Conservation (phyloP, 2,113 vertebrate genomes). For the Scytalopus superciliaris region DNA sequence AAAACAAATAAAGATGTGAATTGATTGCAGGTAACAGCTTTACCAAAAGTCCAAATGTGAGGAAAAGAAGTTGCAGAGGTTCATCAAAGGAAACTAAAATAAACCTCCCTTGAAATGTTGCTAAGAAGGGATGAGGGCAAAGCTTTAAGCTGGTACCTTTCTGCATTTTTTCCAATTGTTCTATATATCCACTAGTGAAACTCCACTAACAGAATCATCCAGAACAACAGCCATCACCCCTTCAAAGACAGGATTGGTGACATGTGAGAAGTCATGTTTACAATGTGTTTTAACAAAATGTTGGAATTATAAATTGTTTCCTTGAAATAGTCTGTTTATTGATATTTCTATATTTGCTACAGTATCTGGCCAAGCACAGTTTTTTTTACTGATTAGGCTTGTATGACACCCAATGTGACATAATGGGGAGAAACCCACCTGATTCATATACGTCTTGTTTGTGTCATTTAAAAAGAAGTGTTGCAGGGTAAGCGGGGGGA, state of each 20-base stretch:
- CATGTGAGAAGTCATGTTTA: not conserved
- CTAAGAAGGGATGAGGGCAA: not conserved
- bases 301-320: not conserved
- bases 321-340: not conserved
- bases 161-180: not conserved
- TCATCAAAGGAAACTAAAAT: not conserved
- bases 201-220: not conserved
- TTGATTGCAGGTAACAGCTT: not conserved
- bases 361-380: not conserved
- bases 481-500: too few relatives aligned
- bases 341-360: not conserved
- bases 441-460: not conserved
- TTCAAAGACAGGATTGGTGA: not conserved
- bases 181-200: not conserved
- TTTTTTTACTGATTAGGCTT: not conserved
- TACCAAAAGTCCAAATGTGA: not conserved
- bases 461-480: not conserved
- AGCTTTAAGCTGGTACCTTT: not conserved
- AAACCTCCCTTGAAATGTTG: not conserved
- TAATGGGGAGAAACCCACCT: not conserved
- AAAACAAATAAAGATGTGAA: not conserved
- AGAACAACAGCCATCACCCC: not conserved
- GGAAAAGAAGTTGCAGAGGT: not conserved
- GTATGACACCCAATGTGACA: not conserved
- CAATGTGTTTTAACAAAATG: not conserved